Conservation (phyloP, 2,113 vertebrate species). For the Sinosuthora webbiana region DNA sequence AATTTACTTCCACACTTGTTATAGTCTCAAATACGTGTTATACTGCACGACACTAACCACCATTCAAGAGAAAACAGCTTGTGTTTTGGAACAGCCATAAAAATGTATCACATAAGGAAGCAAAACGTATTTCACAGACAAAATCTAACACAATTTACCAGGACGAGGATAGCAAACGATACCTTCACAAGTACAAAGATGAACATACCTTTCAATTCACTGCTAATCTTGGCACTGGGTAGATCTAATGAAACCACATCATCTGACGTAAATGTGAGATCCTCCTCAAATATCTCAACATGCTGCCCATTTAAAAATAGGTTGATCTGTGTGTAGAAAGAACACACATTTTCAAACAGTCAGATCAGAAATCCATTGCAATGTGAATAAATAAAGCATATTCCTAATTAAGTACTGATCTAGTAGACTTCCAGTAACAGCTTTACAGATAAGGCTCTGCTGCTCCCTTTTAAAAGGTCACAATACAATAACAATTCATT, state of each 20-base stretch:
- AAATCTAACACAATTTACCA: background rate
- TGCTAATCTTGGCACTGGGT: constrained; percentile 9
- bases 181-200: background rate
- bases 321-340: constrained; percentile 73
- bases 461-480: background rate
- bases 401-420: background rate
- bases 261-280: constrained; percentile 58
- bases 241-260: background rate
- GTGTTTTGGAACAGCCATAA: background rate
- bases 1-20: background rate
- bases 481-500: background rate
- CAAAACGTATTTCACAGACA: background rate
- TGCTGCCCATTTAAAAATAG: constrained; percentile 75
- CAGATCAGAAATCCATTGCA: background rate
- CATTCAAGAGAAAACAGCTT: background rate
- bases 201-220: constrained; percentile 67
- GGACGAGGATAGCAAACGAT: background rate
- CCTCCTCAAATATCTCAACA: constrained; percentile 73
- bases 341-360: background rate
- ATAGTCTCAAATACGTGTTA: background rate
- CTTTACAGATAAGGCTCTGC: background rate
- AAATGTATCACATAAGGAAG: background rate
- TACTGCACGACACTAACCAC: background rate
- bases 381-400: background rate
- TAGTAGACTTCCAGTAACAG: background rate